Conservation (phyloP, 2,888 invertebrate genomes). For the Ormyrus labotus region DNA sequence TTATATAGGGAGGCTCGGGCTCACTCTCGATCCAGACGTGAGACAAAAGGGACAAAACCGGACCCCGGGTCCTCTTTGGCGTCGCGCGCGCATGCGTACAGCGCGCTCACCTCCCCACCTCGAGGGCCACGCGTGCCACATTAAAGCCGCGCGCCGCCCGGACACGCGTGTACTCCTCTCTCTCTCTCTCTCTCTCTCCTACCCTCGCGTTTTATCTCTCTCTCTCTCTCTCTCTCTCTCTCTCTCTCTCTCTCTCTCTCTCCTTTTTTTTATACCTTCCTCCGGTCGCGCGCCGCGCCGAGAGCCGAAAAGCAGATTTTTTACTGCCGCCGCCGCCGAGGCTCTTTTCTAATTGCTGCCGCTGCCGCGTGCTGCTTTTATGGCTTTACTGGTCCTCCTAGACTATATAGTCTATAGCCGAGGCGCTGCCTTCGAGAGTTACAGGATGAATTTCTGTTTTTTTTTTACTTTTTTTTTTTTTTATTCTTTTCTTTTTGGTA, state of each 20-base stretch:
- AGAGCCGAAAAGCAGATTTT: constrained; percentile 25
- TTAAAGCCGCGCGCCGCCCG: constrained; percentile 47
- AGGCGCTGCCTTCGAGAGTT: not conserved
- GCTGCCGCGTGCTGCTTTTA: constrained; percentile 26
- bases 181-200: constrained; percentile 1
- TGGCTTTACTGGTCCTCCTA: constrained; percentile 1
- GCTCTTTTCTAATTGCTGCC: constrained; percentile 49
- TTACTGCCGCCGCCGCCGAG: constrained; percentile 21
- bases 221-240: not conserved
- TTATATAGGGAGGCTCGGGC: not conserved
- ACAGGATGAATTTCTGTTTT: not conserved
- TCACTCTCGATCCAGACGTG: not conserved
- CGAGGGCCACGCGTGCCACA: constrained; percentile 54
- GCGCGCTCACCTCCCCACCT: constrained; percentile 13
- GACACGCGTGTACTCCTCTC: constrained; percentile 22
- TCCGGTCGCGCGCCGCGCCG: not conserved
- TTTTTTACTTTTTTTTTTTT: not conserved
- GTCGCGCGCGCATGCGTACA: too few relatives aligned
- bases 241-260: not conserved
- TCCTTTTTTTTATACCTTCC: not conserved
- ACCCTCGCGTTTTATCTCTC: not conserved
- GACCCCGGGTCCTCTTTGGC: not conserved
- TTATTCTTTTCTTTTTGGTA: constrained; percentile 6
- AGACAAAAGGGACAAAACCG: constrained; percentile 46
- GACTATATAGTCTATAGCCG: too few relatives aligned